A percentile compares a stretch with the other conserved stretches of the same genome.
Evolutionary conservation across 2,888 invertebrate genomes (phyloP).

Genomic region (Drosophila pseudotakahashii): DNA sequence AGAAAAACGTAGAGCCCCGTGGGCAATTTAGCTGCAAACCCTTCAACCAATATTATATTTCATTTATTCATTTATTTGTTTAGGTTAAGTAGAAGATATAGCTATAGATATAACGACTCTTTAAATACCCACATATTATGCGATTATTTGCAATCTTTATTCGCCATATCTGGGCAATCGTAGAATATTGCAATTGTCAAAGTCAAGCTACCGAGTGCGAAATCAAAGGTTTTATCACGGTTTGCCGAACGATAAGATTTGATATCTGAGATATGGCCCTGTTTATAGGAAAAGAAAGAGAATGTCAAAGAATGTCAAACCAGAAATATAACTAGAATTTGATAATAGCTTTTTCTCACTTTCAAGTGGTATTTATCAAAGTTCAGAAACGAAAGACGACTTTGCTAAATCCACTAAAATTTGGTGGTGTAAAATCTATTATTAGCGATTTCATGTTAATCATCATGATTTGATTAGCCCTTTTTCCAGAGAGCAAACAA

Average conservation of each 20-base stretch:
- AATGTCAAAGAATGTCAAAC: slow-evolving; percentile 34
- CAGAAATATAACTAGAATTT: not conserved
- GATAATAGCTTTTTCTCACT: not conserved
- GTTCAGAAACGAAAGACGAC: not conserved
- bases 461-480: not conserved
- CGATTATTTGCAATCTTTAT: slow-evolving; percentile 9
- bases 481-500: not conserved
- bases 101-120: not conserved
- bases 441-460: slow-evolving; percentile 1
- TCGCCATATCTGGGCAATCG: slow-evolving; percentile 7
- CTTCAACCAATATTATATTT: no score
- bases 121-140: not conserved
- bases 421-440: no score
- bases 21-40: not conserved
- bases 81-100: not conserved
- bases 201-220: slow-evolving; percentile 34
- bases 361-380: not conserved
- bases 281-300: slow-evolving; percentile 20
- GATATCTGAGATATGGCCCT: slow-evolving; percentile 44
- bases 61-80: not conserved
- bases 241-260: slow-evolving; percentile 48
- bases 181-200: slow-evolving; percentile 18
- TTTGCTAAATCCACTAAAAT: not conserved
- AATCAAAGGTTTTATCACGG: slow-evolving; percentile 38
- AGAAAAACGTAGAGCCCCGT: slow-evolving; percentile 8